These are phyloP conservation scores for Psilopogon haemacephalus DNA, from an alignment of 2,113 vertebrate species.

Conservation along the genomic window DNA sequence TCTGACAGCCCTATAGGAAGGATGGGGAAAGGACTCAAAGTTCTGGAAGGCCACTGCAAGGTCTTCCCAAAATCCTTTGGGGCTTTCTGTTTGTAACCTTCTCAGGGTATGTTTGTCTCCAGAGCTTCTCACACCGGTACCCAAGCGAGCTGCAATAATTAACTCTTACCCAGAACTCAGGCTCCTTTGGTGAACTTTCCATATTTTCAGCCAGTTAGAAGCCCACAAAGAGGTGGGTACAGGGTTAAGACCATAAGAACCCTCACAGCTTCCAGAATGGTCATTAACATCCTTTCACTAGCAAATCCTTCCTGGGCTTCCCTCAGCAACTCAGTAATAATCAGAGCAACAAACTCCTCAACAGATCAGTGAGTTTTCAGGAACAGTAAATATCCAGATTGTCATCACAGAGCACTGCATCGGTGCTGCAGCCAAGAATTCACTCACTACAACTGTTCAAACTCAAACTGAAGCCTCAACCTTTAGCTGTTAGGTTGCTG, in stretches of 20 bases:
- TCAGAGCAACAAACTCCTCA: not conserved
- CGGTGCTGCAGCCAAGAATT: not conserved
- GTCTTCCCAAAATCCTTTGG: not conserved
- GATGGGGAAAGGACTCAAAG: too few species aligned
- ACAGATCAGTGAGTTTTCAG: not conserved
- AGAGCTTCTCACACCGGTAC: not conserved
- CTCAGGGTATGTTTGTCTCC: not conserved
- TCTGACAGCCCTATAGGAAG: not conserved
- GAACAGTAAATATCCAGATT: not conserved
- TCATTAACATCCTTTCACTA: not conserved
- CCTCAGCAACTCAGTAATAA: not conserved
- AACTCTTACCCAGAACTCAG: fast-evolving
- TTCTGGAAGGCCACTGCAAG: not conserved
- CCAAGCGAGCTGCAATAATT: not conserved
- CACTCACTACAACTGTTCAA: not conserved
- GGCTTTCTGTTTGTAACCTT: not conserved
- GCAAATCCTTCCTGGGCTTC: not conserved
- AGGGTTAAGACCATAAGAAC: not conserved
- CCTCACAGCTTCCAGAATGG: not conserved
- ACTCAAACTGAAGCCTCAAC: not conserved
- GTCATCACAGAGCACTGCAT: not conserved
- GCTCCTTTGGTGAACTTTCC: not conserved
- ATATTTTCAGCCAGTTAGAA: not conserved
- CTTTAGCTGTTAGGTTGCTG: not conserved
- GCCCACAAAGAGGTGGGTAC: not conserved